phyloP scores from a whole-genome alignment of 2,113 vertebrate genomes.

The Hyla sarda region DNA sequence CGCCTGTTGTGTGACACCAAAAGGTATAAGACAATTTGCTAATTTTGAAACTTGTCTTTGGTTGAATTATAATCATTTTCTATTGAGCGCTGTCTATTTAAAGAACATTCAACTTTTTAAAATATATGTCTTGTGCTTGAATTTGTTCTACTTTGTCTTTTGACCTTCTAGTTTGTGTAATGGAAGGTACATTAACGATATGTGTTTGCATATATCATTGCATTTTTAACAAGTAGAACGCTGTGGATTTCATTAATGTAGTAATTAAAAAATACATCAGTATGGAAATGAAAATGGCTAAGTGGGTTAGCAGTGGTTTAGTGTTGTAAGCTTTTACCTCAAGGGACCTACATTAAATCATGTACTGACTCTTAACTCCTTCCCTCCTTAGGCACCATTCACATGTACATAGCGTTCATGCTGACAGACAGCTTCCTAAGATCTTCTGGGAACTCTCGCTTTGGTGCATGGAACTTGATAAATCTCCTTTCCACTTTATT shows the following conservation, averaged over 20 bases:
- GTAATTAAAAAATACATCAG: conserved; percentile 60
- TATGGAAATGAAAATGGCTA: conserved; percentile 59
- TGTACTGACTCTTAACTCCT: conserved; percentile 43
- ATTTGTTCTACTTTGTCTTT: conserved; percentile 31
- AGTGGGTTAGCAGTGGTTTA: conserved; percentile 57
- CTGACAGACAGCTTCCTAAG: not conserved
- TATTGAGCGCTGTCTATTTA: conserved; percentile 1
- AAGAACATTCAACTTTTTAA: conserved; percentile 10
- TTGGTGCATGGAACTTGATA: not conserved
- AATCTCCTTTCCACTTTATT: conserved; percentile 20
- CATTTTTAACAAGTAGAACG: conserved; percentile 46
- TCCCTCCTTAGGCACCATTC: conserved; percentile 26
- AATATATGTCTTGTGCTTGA: not conserved
- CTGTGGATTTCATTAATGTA: conserved; percentile 55
- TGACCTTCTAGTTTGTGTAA: conserved; percentile 32
- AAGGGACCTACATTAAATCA: conserved; percentile 45
- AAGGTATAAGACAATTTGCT: not conserved
- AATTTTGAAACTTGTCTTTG: not conserved
- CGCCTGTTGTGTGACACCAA: not conserved
- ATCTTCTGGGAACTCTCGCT: not conserved
- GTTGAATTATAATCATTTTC: not conserved
- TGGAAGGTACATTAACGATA: conserved; percentile 44
- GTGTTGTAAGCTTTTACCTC: conserved; percentile 50
- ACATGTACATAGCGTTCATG: not conserved
- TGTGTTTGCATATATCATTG: conserved; percentile 54